Conservation (phyloP, 2,797 vertebrate genomes). For the Mus minutoides region DNA sequence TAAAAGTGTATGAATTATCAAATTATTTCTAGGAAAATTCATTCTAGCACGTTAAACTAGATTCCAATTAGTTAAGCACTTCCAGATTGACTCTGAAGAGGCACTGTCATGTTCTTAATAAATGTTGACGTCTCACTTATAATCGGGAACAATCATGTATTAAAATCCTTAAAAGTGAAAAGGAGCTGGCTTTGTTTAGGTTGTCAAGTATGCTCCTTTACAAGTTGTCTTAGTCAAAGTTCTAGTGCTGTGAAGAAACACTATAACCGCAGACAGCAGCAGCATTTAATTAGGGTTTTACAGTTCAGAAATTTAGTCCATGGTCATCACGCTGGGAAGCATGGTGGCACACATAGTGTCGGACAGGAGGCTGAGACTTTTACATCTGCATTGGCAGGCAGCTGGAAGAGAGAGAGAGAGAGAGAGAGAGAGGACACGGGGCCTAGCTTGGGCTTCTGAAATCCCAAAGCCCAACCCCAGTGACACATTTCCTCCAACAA, state of each 20-base stretch:
- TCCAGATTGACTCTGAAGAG: neutral
- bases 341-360: neutral
- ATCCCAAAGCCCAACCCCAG: neutral
- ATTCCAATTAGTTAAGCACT: constrained; percentile 13
- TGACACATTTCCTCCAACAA: neutral
- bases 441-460: neutral
- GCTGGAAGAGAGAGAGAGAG: neutral
- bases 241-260: neutral
- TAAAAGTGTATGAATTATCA: constrained; percentile 30
- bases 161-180: constrained; percentile 26
- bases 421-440: neutral
- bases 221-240: neutral
- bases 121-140: constrained; percentile 33
- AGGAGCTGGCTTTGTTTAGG: constrained; percentile 17
- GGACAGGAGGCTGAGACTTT: neutral
- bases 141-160: neutral
- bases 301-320: neutral
- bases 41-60: constrained; percentile 17
- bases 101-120: neutral
- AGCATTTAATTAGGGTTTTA: neutral
- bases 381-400: neutral
- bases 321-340: neutral
- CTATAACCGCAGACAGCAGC: neutral
- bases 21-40: constrained; percentile 63
- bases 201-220: neutral